Percentiles rank a stretch among this genome's conserved stretches.
Evolutionary conservation across 2,888 invertebrate species (phyloP).

Genomic region (Ctena decussata): DNA sequence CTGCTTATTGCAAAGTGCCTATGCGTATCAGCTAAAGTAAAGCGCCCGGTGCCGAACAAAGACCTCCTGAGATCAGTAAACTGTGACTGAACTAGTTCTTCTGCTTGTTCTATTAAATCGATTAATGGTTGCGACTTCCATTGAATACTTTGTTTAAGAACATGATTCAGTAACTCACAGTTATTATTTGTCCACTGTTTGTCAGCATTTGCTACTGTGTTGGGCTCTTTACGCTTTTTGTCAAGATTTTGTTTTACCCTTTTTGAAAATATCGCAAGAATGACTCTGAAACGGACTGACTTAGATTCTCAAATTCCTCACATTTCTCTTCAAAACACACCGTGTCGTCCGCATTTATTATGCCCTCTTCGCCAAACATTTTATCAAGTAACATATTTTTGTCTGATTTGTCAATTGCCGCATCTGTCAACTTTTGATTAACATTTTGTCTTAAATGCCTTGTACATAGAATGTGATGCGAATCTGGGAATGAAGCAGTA

Average conservation of each 20-base stretch:
- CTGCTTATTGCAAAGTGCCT: slow-evolving; percentile 9
- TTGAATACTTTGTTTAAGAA: slow-evolving; percentile 2
- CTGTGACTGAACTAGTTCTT: slow-evolving; percentile 7
- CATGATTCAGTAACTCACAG: not conserved
- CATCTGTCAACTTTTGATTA: slow-evolving; percentile 32
- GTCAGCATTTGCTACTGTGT: not conserved
- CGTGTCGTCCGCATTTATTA: slow-evolving; percentile 23
- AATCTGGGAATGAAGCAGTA: slow-evolving; percentile 6
- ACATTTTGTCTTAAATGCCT: slow-evolving; percentile 41
- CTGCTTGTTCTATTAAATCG: not conserved
- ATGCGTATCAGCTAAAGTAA: not conserved
- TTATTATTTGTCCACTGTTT: slow-evolving; percentile 5
- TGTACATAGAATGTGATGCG: slow-evolving; percentile 37
- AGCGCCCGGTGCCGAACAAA: slow-evolving; percentile 8
- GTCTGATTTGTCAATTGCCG: slow-evolving; percentile 9
- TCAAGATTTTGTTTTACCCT: not conserved
- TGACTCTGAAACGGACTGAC: not conserved
- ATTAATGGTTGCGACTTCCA: slow-evolving; percentile 3
- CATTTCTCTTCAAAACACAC: slow-evolving; percentile 29
- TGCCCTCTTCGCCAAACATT: slow-evolving; percentile 26
- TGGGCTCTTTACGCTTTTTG: not conserved
- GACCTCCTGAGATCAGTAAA: slow-evolving; percentile 21
- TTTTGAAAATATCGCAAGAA: slow-evolving; percentile 7
- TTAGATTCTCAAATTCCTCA: not conserved
- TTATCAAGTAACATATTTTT: slow-evolving; percentile 1